Base-by-base conservation (phyloP, 2,113 vertebrate genomes). In the Urocolius indicus region DNA sequence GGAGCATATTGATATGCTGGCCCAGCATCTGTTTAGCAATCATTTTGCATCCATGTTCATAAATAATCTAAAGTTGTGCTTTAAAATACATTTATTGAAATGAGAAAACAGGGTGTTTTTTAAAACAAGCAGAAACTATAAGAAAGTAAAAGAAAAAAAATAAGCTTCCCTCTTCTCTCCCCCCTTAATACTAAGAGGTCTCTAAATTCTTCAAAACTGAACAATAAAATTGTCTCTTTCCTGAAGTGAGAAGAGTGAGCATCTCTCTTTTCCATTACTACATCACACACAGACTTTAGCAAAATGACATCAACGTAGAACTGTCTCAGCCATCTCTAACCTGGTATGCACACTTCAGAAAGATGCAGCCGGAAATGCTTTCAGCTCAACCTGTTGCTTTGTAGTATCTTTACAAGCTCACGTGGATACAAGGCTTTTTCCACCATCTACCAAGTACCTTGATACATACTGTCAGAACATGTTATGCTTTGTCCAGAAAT, bases 201-300 rank as follows among this genome's bases (percentile, higher is more conserved):
- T 49, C 45, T 74, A 61, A 69, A 81, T 73, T 66, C 10, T 17
- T 14, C 24, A 76, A 69, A 73, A 79, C 7, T 13, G 6, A 84
- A 59, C 13, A 46, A 12, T 30, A 90, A 85, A 69, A 73, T 69
- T 72, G 29, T 41, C n/a, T 65, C 20, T 61, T 91, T 77, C 78
- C 46, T 52, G 27, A 46, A 26, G 22, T 3, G 2, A 71, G n/a
- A 36, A 34, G 8, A 24, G 63, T 17, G 5, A 85, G 38, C 15
- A 49, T 5, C 17, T 65, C 29, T 77, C 62, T 26, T 68, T 38
- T 46, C 71, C 13, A 29, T 49, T 68, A 29, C 96, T 97, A 98
- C 97, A 95, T 98, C 98, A 98, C 98, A 98, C 48, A 98, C 94
- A 11, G 96, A 97, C 92, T 98, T 98, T 72, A 98, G 95, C 48